Evolutionary conservation across 2,113 vertebrate species (phyloP).

Genomic region (Gyps fulvus): DNA sequence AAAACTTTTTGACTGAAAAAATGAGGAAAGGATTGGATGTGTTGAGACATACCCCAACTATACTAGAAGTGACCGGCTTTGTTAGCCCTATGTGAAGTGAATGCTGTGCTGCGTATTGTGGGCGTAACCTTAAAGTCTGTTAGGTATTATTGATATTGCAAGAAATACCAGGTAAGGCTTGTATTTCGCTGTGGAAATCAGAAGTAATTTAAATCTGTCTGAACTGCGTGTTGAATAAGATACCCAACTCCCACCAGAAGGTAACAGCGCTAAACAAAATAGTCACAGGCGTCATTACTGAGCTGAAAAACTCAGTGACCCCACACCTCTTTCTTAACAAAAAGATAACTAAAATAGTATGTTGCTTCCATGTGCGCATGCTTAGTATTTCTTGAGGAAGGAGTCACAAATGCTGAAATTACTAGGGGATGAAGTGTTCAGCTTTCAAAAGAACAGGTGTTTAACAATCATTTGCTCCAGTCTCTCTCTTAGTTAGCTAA

Average conservation of each 20-base stretch:
- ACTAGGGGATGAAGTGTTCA: background rate
- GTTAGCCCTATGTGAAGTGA: background rate
- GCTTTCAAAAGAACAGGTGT: background rate
- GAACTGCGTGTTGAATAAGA: background rate
- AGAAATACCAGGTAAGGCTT: background rate
- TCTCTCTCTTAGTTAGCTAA: background rate
- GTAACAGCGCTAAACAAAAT: background rate
- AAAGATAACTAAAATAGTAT: background rate
- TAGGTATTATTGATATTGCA: background rate
- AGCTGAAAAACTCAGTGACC: background rate
- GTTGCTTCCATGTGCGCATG: background rate
- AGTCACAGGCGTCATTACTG: background rate
- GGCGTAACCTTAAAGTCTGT: background rate
- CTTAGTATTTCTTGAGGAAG: background rate
- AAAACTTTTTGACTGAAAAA: background rate
- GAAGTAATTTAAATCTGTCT: background rate
- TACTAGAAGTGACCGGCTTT: background rate
- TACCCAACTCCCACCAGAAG: background rate
- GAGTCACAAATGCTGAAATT: background rate
- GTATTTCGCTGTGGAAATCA: background rate
- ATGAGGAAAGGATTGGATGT: background rate
- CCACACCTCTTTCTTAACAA: background rate
- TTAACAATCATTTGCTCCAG: background rate
- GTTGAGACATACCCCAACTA: fast-evolving
- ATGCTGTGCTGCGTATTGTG: background rate